phyloP scores from a whole-genome alignment of 2,113 vertebrate species.

The Perca fluviatilis region DNA sequence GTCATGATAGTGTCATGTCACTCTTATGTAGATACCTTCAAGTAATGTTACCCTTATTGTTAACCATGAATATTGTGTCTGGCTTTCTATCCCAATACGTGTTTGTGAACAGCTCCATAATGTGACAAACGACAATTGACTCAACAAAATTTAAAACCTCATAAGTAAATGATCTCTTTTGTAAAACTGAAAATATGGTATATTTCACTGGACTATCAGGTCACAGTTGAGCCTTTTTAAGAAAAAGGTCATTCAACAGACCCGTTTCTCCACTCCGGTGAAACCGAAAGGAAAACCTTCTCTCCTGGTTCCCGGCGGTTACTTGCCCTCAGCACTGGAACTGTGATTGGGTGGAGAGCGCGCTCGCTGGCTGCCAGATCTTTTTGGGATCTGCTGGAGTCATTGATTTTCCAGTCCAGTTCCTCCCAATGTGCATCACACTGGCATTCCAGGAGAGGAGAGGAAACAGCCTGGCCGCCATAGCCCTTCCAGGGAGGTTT shows the following conservation, averaged over 20 bases:
- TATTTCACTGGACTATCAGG: background rate
- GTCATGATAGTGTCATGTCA: too few species aligned
- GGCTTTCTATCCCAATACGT: too few species aligned
- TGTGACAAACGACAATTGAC: too few species aligned
- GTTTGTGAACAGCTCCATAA: too few species aligned
- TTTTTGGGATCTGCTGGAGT: conserved; percentile 63
- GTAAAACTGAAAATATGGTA: background rate
- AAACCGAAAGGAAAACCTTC: background rate
- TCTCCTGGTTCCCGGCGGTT: background rate
- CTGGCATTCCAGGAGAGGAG: conserved; percentile 65
- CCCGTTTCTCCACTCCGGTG: background rate
- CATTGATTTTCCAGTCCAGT: conserved; percentile 80
- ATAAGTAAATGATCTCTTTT: background rate
- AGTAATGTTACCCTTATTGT: too few species aligned
- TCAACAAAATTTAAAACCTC: too few species aligned
- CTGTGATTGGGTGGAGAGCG: conserved; percentile 24
- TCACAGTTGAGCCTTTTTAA: background rate
- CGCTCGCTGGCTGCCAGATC: conserved; percentile 55
- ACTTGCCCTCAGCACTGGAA: conserved; percentile 10
- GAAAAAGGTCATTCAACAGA: background rate
- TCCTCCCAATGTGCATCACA: conserved; percentile 68
- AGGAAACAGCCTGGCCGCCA: conserved; percentile 44
- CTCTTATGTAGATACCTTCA: too few species aligned
- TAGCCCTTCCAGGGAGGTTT: conserved; percentile 33
- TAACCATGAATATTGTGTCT: too few species aligned